Conservation (phyloP, 2,113 vertebrate genomes). For the Taurulus bubalis region DNA sequence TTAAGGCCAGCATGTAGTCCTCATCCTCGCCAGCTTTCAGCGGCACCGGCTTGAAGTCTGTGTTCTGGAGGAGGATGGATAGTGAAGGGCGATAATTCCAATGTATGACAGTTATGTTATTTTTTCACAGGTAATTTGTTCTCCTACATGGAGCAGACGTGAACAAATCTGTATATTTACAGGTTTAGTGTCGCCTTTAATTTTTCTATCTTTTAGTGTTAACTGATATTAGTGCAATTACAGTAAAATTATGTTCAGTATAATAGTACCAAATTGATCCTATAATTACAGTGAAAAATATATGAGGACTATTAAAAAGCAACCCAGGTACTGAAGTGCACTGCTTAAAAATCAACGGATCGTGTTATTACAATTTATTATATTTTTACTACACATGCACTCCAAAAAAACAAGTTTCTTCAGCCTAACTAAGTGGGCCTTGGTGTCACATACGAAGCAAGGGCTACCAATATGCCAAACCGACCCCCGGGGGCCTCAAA, state of each 20-base stretch:
- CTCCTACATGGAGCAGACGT: background rate
- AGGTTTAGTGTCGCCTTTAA: background rate
- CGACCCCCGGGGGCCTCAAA: background rate
- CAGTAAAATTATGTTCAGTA: background rate
- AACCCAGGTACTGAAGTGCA: background rate
- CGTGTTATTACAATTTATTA: background rate
- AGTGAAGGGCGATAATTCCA: background rate
- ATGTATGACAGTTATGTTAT: background rate
- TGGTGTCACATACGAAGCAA: background rate
- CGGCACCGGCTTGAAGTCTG: constrained; percentile 89
- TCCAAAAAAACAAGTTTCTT: too few relatives aligned
- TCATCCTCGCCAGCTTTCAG: constrained; percentile 89
- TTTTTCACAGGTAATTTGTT: background rate
- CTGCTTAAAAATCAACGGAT: background rate
- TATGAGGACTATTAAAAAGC: background rate
- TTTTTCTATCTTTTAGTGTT: background rate
- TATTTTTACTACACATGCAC: background rate
- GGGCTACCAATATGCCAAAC: background rate
- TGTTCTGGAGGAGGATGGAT: constrained; percentile 47
- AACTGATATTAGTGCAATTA: background rate
- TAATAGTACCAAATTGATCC: background rate
- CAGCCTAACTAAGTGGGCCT: background rate
- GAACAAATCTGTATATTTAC: background rate
- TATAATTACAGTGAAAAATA: background rate
- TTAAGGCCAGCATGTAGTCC: constrained; percentile 92